Conservation (phyloP, 2,888 invertebrate genomes). For the Lithophane socia region DNA sequence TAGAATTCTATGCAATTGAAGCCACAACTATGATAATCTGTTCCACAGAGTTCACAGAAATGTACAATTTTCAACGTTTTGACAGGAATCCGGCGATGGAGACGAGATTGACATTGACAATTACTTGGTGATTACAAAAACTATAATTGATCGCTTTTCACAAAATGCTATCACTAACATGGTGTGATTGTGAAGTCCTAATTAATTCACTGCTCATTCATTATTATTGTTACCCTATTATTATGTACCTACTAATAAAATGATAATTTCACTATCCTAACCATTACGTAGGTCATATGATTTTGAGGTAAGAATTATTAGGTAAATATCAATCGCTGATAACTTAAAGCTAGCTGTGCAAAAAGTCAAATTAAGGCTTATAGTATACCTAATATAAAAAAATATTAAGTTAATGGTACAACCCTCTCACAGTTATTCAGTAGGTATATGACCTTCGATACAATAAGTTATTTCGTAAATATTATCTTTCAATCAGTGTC, state of each 20-base stretch:
- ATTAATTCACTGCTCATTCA: constrained; percentile 32
- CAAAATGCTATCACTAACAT: constrained; percentile 64
- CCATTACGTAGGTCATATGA: neutral
- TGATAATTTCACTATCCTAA: constrained; percentile 4
- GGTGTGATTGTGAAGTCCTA: constrained; percentile 52
- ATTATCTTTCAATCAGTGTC: neutral
- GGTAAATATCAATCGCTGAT: neutral
- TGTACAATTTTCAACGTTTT: constrained; percentile 79
- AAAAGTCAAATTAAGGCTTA: neutral
- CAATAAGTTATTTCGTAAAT: neutral
- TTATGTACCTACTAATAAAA: constrained; percentile 23
- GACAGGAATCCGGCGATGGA: constrained; percentile 87
- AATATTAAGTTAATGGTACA: neutral
- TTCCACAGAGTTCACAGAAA: constrained; percentile 54
- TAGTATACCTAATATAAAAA: no score
- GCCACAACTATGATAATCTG: constrained; percentile 29
- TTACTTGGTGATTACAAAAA: constrained; percentile 87
- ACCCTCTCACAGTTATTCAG: no score
- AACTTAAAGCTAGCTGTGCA: neutral
- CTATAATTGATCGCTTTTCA: constrained; percentile 73
- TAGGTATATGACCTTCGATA: neutral
- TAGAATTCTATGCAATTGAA: neutral
- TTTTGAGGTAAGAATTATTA: neutral
- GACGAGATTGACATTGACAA: constrained; percentile 90
- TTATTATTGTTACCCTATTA: neutral